Evolutionary conservation across 2,113 vertebrate species (phyloP), one percentile per base, ranked within the genome.

Genomic region (Sprattus sprattus): DNA sequence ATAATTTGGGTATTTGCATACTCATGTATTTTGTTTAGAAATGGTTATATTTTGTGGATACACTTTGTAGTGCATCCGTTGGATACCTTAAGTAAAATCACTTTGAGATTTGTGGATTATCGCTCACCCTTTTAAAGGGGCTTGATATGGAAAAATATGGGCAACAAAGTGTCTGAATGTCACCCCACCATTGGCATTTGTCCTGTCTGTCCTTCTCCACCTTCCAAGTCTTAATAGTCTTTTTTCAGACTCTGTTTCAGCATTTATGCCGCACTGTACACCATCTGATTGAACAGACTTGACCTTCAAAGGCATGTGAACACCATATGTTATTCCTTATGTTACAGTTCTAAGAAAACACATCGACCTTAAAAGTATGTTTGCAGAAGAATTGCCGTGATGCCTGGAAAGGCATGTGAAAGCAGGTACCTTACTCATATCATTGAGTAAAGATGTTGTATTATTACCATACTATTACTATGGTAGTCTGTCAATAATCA

Each of bases 201-300:
- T 28, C 3, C 9, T 49, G 47, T 11, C 25, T 1, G n/a, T 71
- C 0, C 64, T 28, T 71, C 25, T 4, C 28, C 8, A 25, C 10
- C 52, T 4, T 54, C 25, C 9, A 15, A 32, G 28, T 71, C 64
- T 71, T 64, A 64, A 67, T 67, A 67, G n/a, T 67, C 64, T 67
- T 28, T 67, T 67, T 1, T 10, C 28, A 39, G 71, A 1, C 28
- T 44, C 39, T 78, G 28, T 78, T 78, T 78, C 71, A 39, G 71
- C 71, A 78, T 32, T 28, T 67, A 67, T 28, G 64, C n/a, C 3
- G 6, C 28, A 4, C 4, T 15, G 16, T 39, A 0, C 32, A 39
- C 25, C 71, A 78, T 78, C 71, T 78, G 71, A 78, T 78, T 28
- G 71, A 78, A 39, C 28, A 78, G 71, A 78, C 13, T 13, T 78